A percentile compares a stretch with the other conserved stretches of the same genome.
Conservation (phyloP, 2,113 vertebrate species). For the Chaenocephalus aceratus region DNA sequence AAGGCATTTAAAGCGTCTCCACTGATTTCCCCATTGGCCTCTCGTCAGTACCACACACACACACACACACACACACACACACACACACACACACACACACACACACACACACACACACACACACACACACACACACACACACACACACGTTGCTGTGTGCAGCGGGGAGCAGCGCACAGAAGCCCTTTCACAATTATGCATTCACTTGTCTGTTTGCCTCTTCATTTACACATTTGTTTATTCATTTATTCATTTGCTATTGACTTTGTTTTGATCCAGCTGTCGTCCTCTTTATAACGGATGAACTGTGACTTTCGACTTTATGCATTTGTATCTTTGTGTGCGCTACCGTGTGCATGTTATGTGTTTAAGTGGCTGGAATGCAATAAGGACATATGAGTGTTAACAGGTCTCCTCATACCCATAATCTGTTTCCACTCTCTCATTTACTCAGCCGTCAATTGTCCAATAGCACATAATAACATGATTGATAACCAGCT, state of each 20-base stretch:
- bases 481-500: constrained; percentile 57
- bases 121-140: too few relatives aligned
- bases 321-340: constrained; percentile 17
- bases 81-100: too few relatives aligned
- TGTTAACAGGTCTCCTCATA: constrained; percentile 34
- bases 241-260: constrained; percentile 71
- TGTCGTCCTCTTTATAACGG: constrained; percentile 44
- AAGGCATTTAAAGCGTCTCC: constrained; percentile 79
- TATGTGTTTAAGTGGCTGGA: constrained; percentile 8
- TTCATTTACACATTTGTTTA: constrained; percentile 74
- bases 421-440: constrained; percentile 44
- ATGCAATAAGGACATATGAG: constrained; percentile 21
- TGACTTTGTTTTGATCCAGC: constrained; percentile 68
- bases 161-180: constrained; percentile 52
- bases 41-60: constrained; percentile 68
- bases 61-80: too few relatives aligned
- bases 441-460: constrained; percentile 36
- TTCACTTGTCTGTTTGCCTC: constrained; percentile 62
- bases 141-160: constrained; percentile 35
- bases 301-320: constrained; percentile 28
- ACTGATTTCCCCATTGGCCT: constrained; percentile 80
- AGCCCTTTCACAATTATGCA: constrained; percentile 66
- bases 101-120: too few relatives aligned
- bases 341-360: not conserved
- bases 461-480: constrained; percentile 49